Base-by-base conservation (phyloP, 2,888 invertebrate species). In the Pammene aurita region DNA sequence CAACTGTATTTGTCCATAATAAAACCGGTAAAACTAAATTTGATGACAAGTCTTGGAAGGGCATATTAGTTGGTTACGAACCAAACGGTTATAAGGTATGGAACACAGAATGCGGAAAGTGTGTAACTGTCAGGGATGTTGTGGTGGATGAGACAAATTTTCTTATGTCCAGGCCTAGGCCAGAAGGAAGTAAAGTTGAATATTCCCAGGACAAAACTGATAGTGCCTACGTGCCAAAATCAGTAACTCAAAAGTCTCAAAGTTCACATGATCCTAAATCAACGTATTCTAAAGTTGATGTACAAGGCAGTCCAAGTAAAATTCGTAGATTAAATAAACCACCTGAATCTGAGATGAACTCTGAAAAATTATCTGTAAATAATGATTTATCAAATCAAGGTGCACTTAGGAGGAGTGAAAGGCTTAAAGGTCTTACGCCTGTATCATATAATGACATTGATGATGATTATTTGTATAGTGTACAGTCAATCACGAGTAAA, bases 81-180 rank as follows among this genome's bases (percentile, higher is more conserved):
- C 72, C 77, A 71, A 83, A 81, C 72, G 81, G 81, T 11, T 84
- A 84, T 76, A 81, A 79, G 76, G 73, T 84, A 58, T 82, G 73
- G 73, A 75, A 83, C 70, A 66, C 74, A 38, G 75, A 81, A 74
- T 71, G 38, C 38, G 38, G 6, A 38, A 38, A 38, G 9, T 38
- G 38, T 38, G 38, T 38, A 9, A 72, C 74, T 62, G 82, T 76
- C 13, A 75, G 83, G 69, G 83, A 85, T 70, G 79, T 82, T 34
- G 77, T 83, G 61, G 72, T 83, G 46, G 84, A 84, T 72, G 84
- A 82, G 72, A 75, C 62, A 38, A 74, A 78, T 38, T 38, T 38
- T 38, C 38, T 38, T 38, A 6, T 38, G 38, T 38, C 38, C 38
- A 38, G 38, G 38, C 38, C 38, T 5, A 38, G 38, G 38, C 7